A percentile compares a stretch with the other conserved stretches of the same genome.
Conservation (phyloP, 2,113 vertebrate species). For the Mola mola region DNA sequence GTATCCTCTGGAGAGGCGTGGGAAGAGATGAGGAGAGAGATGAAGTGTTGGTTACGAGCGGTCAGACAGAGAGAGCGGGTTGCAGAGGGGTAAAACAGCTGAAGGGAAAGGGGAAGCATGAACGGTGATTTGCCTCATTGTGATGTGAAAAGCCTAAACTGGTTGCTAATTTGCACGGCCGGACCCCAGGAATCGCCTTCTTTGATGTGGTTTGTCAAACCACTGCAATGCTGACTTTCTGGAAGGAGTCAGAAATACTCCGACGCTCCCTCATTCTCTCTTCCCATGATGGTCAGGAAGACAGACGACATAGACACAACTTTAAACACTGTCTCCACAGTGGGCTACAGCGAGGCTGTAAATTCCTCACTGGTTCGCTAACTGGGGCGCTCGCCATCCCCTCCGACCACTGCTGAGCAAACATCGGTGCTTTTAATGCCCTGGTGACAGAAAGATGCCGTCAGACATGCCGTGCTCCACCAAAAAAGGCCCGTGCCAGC, state of each 20-base stretch:
- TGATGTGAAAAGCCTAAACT: conserved; percentile 18
- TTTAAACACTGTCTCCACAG: conserved; percentile 49
- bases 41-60: conserved; percentile 7
- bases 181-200: too few species aligned
- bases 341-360: conserved; percentile 62
- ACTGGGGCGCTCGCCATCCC: conserved; percentile 53
- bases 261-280: conserved; percentile 8
- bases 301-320: conserved; percentile 37
- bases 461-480: conserved; percentile 48
- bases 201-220: conserved; percentile 42
- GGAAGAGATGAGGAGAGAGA: conserved; percentile 12
- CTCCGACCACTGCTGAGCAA: conserved; percentile 50
- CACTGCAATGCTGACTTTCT: conserved; percentile 37
- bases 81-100: conserved; percentile 1
- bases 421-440: conserved; percentile 71
- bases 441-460: conserved; percentile 60
- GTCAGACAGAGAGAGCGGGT: conserved; percentile 6
- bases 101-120: background rate
- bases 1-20: conserved; percentile 87
- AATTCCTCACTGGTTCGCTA: conserved; percentile 75
- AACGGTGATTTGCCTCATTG: conserved; percentile 16
- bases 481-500: conserved; percentile 30
- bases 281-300: conserved; percentile 24
- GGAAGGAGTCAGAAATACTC: conserved; percentile 34
- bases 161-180: conserved; percentile 22